phyloP scores from a whole-genome alignment of 2,888 invertebrate species.

The Drosophila macrothrix region DNA sequence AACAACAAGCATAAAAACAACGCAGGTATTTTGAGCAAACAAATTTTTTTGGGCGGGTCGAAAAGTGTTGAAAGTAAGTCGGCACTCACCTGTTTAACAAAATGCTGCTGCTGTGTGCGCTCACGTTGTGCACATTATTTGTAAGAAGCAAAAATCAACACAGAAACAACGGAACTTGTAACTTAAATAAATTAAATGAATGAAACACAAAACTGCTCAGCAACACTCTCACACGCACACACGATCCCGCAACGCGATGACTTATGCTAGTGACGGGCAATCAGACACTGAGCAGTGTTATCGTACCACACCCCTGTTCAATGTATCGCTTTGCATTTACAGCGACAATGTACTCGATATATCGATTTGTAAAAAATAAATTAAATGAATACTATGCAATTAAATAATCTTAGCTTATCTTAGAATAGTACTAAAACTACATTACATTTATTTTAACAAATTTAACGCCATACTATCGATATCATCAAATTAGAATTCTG shows the following conservation, averaged over 20 bases:
- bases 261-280: constrained; percentile 59
- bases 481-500: neutral
- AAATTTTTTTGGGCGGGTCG: constrained; percentile 73
- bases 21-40: constrained; percentile 69
- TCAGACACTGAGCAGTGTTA: constrained; percentile 41
- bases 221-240: constrained; percentile 51
- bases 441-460: neutral
- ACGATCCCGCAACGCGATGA: constrained; percentile 74
- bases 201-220: constrained; percentile 55
- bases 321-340: neutral
- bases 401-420: neutral
- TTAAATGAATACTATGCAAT: neutral
- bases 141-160: constrained; percentile 63
- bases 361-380: constrained; percentile 29
- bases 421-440: neutral
- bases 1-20: constrained; percentile 71
- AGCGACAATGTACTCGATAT: neutral
- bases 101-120: constrained; percentile 12
- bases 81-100: constrained; percentile 53
- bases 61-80: neutral
- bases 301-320: constrained; percentile 60
- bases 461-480: neutral
- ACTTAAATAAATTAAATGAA: constrained; percentile 68
- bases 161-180: constrained; percentile 55
- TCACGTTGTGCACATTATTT: constrained; percentile 57